Evolutionary conservation across 92 coral and sea anemone species (phyloP).

Genomic region (Phymanthus crucifer): DNA sequence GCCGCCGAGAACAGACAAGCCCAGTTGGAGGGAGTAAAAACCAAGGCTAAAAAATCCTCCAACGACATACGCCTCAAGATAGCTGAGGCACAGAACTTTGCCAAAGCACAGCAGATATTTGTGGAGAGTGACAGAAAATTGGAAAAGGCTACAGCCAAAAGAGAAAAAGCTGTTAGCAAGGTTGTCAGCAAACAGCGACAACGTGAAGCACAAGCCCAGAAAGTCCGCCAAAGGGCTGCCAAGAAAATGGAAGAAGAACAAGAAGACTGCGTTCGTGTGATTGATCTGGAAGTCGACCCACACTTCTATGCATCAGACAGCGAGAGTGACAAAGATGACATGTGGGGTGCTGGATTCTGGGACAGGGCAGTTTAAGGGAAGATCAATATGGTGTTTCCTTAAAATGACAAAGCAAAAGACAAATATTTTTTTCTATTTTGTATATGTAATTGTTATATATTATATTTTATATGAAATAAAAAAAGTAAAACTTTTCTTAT

Average conservation of each 20-base stretch:
- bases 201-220: no score
- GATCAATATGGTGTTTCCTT: no score
- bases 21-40: not conserved
- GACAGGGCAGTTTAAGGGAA: not conserved
- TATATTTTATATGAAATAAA: no score
- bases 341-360: slow-evolving; percentile 1
- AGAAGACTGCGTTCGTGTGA: not conserved
- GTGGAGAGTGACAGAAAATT: not conserved
- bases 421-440: no score
- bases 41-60: not conserved
- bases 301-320: not conserved
- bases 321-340: not conserved
- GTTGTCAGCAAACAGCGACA: not conserved
- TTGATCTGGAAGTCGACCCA: not conserved
- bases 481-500: no score
- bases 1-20: not conserved
- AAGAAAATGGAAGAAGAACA: not conserved
- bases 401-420: no score
- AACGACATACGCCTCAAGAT: not conserved
- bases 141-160: no score
- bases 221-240: no score
- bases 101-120: not conserved
- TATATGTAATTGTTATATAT: no score
- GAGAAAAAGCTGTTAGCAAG: not conserved
- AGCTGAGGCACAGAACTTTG: no score